Evolutionary conservation across 2,888 invertebrate species (phyloP), one percentile per base, ranked within the genome.

Genomic region (Conchocele bisecta): DNA sequence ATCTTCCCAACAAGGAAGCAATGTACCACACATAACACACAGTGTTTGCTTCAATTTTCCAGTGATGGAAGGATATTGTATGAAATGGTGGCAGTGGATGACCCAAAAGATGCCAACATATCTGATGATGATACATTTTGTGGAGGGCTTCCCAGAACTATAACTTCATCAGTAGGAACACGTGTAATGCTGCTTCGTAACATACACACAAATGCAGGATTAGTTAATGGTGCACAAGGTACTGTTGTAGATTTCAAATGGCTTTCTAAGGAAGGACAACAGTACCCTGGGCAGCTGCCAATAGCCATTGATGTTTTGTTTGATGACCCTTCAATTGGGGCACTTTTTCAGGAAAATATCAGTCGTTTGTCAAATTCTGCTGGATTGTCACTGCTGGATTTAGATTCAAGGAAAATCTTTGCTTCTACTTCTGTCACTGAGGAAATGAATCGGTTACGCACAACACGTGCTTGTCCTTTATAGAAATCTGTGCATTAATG

Each of bases 141-240:
- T n/a, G 50, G 50, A n/a, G 50, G 50, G 9, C 5, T 50, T 5
- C 26, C 26, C 6, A 50, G 31, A 28, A 9, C 3, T 4, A 50
- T 50, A 7, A n/a, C 15, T 7, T 9, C n/a, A n/a, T 50, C 29
- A 17, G 5, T 50, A 2, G 50, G 50, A 4, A 20, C 29, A n/a
- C 26, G 17, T 31, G 50, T 50, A 3, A 50, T 50, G 50, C 50
- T 50, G 3, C n/a, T 50, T 4, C 4, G 50, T 5, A 50, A 50
- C 20, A 50, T 50, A 9, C 29, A 50, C 7, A 50, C 50, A 4
- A 50, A 20, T 6, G 31, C 6, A 3, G 50, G 50, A n/a, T 15
- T 50, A 28, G 50, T 50, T n/a, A 50, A 50, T 50, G 50, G 50
- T 28, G 50, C 50, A 5, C 50, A 50, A 28, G 50, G 50, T 20